These are phyloP conservation scores for Crax fasciolata DNA, from an alignment of 2,797 vertebrate species.

Conservation along the genomic window DNA sequence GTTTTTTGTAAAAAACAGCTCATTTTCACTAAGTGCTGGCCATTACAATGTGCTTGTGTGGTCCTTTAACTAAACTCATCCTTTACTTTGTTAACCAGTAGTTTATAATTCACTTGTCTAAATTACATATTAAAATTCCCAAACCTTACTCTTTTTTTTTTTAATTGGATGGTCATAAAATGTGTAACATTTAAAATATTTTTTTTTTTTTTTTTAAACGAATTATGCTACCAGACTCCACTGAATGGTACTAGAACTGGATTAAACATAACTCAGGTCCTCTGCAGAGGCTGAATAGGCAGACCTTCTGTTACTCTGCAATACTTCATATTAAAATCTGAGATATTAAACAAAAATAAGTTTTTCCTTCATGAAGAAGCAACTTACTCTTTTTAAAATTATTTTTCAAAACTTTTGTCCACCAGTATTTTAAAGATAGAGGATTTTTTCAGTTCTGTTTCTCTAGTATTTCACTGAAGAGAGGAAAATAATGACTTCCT, in stretches of 20 bases:
- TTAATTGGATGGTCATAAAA: background rate
- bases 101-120: background rate
- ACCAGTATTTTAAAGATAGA: background rate
- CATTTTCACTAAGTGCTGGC: background rate
- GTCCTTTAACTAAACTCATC: background rate
- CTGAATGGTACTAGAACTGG: background rate
- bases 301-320: background rate
- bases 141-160: background rate
- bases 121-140: background rate
- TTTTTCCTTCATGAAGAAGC: background rate
- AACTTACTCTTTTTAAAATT: background rate
- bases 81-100: background rate
- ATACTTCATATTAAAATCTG: background rate
- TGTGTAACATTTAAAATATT: background rate
- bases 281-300: background rate
- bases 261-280: background rate
- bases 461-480: background rate
- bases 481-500: background rate
- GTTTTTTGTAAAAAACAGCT: background rate
- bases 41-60: background rate
- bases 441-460: background rate
- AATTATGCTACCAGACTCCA: background rate
- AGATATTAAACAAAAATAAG: background rate
- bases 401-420: background rate
- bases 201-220: background rate